Evolutionary conservation across 2,888 invertebrate species (phyloP), one percentile per base, ranked within the genome.

Genomic region (Prosopocoilus inquinatus): DNA sequence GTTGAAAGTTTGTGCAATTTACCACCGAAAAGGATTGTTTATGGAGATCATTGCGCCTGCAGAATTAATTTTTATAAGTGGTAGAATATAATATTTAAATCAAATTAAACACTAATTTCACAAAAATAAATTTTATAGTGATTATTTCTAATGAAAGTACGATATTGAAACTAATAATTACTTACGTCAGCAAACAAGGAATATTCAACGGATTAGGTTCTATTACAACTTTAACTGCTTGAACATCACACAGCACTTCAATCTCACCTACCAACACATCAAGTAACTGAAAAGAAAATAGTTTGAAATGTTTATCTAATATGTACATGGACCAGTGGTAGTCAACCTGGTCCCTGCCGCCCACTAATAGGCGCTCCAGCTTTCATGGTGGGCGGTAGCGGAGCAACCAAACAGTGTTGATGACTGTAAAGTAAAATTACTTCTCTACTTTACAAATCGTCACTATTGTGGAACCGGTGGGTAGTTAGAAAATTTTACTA

Each of bases 181-280:
- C 47, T 49, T 50, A 60, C 58, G 15, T 41, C 11, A 58, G 34
- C 9, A 28, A 16, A n/a, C 50, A 49, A 2, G 61, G 61, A 38
- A 59, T 41, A 9, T 32, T 47, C 20, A 61, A 12, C 8, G 47
- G 49, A 50, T 60, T 58, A 1, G 59, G 59, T 43, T 56, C 51
- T 43, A 61, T 43, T 9, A 52, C 33, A 7, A 60, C 39, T 7
- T 41, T 38, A 13, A 60, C 44, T 33, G 53, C 36, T 15, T 55
- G 49, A 35, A 59, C 46, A 43, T 58, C 55, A 20, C 55, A 58
- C 15, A 53, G 45, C 28, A 67, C 51, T 57, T 65, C 67, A 7
- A 66, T 32, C 52, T 66, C 62, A 9, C 53, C 59, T 34, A 61
- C 46, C n/a, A 58, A 52, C 12, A 66, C 49, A 52, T 64, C 59